These are phyloP conservation scores for Embiotoca jacksoni DNA, from an alignment of 2,113 vertebrate species.

Conservation along the genomic window DNA sequence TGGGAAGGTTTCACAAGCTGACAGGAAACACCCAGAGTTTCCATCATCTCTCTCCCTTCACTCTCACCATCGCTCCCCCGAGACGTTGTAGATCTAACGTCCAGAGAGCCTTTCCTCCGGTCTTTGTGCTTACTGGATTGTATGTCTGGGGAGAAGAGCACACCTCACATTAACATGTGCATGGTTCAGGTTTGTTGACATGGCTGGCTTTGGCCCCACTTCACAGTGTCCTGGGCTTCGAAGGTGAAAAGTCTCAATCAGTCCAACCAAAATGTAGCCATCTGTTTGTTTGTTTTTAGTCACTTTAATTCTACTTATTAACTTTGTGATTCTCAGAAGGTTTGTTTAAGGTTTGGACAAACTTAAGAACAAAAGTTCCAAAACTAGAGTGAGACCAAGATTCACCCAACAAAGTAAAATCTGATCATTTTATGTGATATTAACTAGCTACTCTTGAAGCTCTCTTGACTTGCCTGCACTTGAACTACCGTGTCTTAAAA, in stretches of 20 bases:
- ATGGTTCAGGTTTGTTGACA: slow-evolving; percentile 2
- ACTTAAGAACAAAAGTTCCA: not conserved
- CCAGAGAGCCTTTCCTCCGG: slow-evolving; percentile 94
- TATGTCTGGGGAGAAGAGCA: slow-evolving; percentile 85
- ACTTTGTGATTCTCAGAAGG: not conserved
- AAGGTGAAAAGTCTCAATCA: too few relatives aligned
- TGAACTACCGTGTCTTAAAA: too few relatives aligned
- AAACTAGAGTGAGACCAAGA: too few relatives aligned
- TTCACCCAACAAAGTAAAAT: too few relatives aligned
- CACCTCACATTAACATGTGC: slow-evolving; percentile 37
- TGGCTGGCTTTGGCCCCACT: not conserved
- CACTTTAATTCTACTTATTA: not conserved
- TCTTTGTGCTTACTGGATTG: slow-evolving; percentile 93
- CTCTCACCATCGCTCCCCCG: slow-evolving; percentile 93
- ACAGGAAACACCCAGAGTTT: slow-evolving; percentile 55
- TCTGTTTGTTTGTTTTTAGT: not conserved
- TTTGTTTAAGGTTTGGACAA: not conserved
- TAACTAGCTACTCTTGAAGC: too few relatives aligned
- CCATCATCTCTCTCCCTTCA: slow-evolving; percentile 54
- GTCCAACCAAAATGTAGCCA: too few relatives aligned
- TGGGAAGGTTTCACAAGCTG: slow-evolving; percentile 43
- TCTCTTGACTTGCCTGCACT: too few relatives aligned
- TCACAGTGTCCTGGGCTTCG: not conserved
- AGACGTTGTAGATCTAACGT: slow-evolving; percentile 90
- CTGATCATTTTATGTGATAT: too few relatives aligned